phyloP scores from a whole-genome alignment of 2,113 vertebrate species.

The Corythaixoides concolor region DNA sequence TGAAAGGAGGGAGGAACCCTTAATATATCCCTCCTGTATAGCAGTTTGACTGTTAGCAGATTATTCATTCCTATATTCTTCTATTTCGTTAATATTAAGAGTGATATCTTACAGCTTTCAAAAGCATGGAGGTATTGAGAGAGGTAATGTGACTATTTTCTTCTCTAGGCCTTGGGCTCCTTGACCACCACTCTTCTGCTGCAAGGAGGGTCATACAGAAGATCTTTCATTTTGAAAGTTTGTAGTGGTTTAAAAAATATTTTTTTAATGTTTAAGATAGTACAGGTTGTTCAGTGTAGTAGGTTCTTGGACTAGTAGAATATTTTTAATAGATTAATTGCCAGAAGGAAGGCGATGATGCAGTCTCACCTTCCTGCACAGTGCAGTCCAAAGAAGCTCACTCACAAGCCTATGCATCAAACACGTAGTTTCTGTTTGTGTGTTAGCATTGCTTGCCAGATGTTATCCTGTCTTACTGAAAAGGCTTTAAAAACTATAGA shows the following conservation, averaged over 20 bases:
- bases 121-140: background rate
- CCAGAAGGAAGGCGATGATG: background rate
- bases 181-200: background rate
- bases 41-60: background rate
- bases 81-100: background rate
- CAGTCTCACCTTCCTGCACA: background rate
- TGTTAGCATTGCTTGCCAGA: background rate
- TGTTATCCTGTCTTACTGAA: background rate
- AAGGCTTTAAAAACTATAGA: background rate
- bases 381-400: background rate
- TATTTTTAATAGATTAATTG: background rate
- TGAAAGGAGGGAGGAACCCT: background rate
- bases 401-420: background rate
- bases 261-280: background rate
- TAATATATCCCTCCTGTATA: background rate
- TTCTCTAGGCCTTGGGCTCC: background rate
- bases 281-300: background rate
- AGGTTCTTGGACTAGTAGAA: background rate
- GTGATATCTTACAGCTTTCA: background rate
- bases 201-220: background rate
- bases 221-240: background rate
- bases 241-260: background rate
- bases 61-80: background rate
- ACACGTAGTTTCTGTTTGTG: background rate
- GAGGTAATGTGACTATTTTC: background rate